These are phyloP conservation scores for Caenorhabditis sulstoni DNA, from an alignment of 2,888 invertebrate species.

Conservation along the genomic window DNA sequence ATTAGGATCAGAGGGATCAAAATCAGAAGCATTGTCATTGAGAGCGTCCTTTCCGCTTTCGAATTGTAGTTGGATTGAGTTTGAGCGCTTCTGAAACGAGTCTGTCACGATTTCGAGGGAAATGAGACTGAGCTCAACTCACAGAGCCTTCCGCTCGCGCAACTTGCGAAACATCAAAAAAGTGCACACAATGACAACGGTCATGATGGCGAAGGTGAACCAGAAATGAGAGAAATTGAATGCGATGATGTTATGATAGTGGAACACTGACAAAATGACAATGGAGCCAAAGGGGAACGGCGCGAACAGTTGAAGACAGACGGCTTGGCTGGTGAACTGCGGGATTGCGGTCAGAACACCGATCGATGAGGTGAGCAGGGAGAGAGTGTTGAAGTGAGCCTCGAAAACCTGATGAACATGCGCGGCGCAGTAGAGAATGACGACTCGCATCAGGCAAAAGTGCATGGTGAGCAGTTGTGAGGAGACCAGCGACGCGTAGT, in stretches of 20 bases:
- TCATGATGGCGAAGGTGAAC: background rate
- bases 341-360: background rate
- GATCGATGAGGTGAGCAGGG: background rate
- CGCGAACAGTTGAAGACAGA: slow-evolving; percentile 2
- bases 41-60: slow-evolving; percentile 1
- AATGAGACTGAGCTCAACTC: background rate
- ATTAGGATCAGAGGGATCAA: background rate
- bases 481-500: background rate
- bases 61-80: background rate
- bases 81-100: background rate
- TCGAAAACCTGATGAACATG: slow-evolving; percentile 3
- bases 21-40: background rate
- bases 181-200: background rate
- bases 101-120: background rate
- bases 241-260: background rate
- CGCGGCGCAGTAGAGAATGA: background rate
- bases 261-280: background rate
- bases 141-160: background rate
- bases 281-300: slow-evolving; percentile 16
- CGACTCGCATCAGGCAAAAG: slow-evolving; percentile 8
- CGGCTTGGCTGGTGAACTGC: background rate
- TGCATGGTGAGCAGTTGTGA: background rate
- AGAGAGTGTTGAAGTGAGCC: background rate
- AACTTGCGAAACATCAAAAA: slow-evolving; percentile 8
- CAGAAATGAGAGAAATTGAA: background rate